phyloP scores from a whole-genome alignment of 1,140 invertebrate genomes.

The Bombus confusus region DNA sequence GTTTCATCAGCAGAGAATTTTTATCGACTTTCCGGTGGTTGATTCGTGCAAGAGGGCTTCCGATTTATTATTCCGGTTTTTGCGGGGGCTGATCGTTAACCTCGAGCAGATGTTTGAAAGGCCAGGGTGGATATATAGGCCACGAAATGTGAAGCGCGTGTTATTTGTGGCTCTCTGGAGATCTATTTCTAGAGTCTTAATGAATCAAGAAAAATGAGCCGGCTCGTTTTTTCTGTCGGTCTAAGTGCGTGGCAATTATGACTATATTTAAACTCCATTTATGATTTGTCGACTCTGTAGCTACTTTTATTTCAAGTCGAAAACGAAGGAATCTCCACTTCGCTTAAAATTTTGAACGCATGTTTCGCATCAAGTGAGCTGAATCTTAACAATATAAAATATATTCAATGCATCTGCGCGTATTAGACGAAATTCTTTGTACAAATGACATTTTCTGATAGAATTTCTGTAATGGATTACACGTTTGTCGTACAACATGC shows the following conservation, averaged over 20 bases:
- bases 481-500: background rate
- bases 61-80: background rate
- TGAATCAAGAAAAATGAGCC: background rate
- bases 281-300: background rate
- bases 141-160: background rate
- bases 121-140: background rate
- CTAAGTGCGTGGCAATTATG: background rate
- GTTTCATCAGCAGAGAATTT: background rate
- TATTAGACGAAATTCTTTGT: background rate
- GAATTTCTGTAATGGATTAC: background rate
- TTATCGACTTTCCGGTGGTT: background rate
- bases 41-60: background rate
- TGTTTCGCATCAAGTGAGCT: too few species aligned
- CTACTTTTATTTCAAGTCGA: background rate
- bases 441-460: background rate
- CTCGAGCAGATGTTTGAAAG: background rate
- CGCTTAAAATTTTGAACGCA: background rate
- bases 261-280: background rate
- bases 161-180: background rate
- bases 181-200: background rate
- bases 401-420: too few species aligned
- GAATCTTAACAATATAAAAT: background rate
- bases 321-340: background rate
- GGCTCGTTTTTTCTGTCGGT: background rate
- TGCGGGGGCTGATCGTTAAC: background rate